Evolutionary conservation across 2,888 invertebrate species (phyloP).

Genomic region (Pardosa pseudoannulata): DNA sequence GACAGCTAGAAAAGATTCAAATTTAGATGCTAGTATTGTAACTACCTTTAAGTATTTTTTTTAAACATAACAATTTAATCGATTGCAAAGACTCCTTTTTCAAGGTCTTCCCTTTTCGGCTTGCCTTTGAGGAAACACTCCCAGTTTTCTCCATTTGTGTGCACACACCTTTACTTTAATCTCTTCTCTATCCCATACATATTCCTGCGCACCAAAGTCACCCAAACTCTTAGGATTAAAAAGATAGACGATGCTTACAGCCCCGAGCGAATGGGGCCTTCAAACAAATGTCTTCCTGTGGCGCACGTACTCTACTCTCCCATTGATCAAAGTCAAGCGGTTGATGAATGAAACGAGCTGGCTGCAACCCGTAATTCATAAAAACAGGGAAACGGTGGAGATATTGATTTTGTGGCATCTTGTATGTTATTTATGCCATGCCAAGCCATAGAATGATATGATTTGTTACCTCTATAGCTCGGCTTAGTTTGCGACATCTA

Average conservation of each 20-base stretch:
- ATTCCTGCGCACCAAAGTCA: too few species aligned
- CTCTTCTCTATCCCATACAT: too few species aligned
- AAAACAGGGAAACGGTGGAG: conserved; percentile 1
- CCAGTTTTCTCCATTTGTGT: too few species aligned
- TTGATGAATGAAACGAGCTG: background rate
- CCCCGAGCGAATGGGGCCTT: background rate
- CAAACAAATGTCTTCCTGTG: background rate
- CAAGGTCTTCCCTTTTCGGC: too few species aligned
- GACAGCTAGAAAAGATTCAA: too few species aligned
- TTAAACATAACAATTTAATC: too few species aligned
- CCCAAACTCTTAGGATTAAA: too few species aligned
- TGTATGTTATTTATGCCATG: conserved; percentile 7
- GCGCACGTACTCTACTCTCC: background rate
- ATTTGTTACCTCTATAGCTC: background rate
- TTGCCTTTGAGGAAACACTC: too few species aligned
- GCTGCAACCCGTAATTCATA: conserved; percentile 15
- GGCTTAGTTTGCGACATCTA: background rate
- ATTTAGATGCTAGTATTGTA: too few species aligned
- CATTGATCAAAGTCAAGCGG: conserved; percentile 1
- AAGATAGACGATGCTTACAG: background rate
- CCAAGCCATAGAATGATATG: background rate
- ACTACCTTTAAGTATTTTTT: too few species aligned
- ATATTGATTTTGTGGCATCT: conserved; percentile 17
- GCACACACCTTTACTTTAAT: too few species aligned
- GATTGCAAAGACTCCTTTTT: too few species aligned